A percentile compares a stretch with the other conserved stretches of the same genome.
These are phyloP conservation scores for Pangasius mekongensis DNA, from an alignment of 2,797 vertebrate genomes.

Conservation along the genomic window DNA sequence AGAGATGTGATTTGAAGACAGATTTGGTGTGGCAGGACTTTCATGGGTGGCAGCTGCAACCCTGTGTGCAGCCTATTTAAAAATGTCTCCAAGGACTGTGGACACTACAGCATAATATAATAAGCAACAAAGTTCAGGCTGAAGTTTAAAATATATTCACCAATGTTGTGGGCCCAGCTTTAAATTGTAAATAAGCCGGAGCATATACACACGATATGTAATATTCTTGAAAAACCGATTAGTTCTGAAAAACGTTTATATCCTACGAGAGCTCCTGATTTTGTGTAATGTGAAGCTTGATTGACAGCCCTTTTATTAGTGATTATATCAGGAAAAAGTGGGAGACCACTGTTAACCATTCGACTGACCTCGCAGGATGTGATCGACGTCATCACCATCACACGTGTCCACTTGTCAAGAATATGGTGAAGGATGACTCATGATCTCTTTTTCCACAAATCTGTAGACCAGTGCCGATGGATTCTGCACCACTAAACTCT, in stretches of 20 bases:
- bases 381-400: background rate
- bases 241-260: background rate
- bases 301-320: background rate
- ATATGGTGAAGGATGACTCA: conserved; percentile 7
- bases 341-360: background rate
- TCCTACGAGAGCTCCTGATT: background rate
- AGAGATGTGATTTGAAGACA: background rate
- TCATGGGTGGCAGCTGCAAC: background rate
- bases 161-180: background rate
- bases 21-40: background rate
- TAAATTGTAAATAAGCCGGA: background rate
- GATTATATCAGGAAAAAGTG: background rate
- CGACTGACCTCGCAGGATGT: background rate
- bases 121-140: background rate
- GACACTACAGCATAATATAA: background rate
- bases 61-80: background rate
- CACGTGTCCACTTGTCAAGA: background rate
- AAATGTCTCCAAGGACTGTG: background rate
- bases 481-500: background rate
- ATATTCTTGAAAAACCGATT: background rate
- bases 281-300: background rate
- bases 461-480: background rate
- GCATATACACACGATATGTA: background rate
- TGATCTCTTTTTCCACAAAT: background rate
- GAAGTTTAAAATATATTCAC: background rate